Conservation (phyloP, 2,888 invertebrate genomes). For the Norana najaformis region DNA sequence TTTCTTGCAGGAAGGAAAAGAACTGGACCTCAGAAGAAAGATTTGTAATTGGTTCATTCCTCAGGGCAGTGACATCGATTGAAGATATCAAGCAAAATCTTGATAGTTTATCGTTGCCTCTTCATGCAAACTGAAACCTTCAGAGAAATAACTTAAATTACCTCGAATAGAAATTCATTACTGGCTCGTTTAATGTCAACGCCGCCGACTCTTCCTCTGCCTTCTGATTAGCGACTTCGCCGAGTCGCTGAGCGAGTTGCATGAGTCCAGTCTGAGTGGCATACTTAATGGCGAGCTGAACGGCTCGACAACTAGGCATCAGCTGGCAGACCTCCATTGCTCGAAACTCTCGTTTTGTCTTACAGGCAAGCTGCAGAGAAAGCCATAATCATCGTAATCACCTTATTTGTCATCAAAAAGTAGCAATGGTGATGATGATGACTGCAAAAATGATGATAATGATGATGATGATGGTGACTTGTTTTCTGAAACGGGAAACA, state of each 20-base stretch:
- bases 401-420: too few relatives aligned
- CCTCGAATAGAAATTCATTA: neutral
- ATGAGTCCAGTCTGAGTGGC: constrained; percentile 77
- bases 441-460: too few relatives aligned
- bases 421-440: too few relatives aligned
- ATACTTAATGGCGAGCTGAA: constrained; percentile 86
- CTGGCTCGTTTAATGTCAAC: neutral
- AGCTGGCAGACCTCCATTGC: constrained; percentile 84
- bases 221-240: constrained; percentile 66
- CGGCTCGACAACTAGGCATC: constrained; percentile 75
- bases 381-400: neutral
- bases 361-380: constrained; percentile 75
- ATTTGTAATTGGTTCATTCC: too few relatives aligned
- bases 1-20: too few relatives aligned
- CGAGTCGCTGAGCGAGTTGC: constrained; percentile 78
- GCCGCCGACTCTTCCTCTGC: constrained; percentile 48
- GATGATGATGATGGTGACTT: neutral
- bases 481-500: neutral
- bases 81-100: neutral
- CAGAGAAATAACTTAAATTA: neutral
- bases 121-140: too few relatives aligned
- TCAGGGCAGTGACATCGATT: neutral
- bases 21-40: too few relatives aligned
- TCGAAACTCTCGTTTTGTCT: constrained; percentile 80
- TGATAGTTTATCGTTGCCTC: too few relatives aligned